Conservation (phyloP, 2,888 invertebrate species). For the Orthosia cruda region DNA sequence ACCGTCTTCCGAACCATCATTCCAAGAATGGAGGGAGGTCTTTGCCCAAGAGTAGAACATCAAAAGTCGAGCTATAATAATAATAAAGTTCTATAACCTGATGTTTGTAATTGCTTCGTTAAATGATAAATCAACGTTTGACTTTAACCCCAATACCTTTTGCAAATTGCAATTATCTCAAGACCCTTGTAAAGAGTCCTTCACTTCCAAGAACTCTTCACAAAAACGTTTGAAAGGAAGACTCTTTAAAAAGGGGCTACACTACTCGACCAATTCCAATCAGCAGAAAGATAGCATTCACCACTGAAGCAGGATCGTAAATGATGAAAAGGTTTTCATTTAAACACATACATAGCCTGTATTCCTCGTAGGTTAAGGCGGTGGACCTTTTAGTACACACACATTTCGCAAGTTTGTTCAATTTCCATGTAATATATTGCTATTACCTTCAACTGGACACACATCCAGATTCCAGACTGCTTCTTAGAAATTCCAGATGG, state of each 20-base stretch:
- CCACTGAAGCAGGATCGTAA: neutral
- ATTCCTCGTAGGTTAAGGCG: too few species aligned
- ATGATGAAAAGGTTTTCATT: constrained; percentile 1
- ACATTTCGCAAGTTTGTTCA: too few species aligned
- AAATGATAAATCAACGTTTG: neutral
- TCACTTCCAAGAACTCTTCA: constrained; percentile 11
- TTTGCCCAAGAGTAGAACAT: too few species aligned
- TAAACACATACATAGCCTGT: too few species aligned
- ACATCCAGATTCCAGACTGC: too few species aligned
- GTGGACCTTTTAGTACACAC: too few species aligned
- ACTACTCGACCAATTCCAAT: neutral
- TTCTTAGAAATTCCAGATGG: too few species aligned
- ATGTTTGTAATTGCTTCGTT: neutral
- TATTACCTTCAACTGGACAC: too few species aligned
- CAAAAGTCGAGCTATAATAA: neutral
- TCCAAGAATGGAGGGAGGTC: too few species aligned
- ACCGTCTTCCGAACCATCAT: too few species aligned
- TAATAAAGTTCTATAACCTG: too few species aligned
- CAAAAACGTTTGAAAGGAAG: constrained; percentile 3
- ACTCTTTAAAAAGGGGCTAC: constrained; percentile 4
- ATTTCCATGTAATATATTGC: too few species aligned
- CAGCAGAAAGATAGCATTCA: neutral
- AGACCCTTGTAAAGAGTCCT: neutral
- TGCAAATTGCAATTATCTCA: constrained; percentile 2
- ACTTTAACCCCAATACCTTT: neutral